These are phyloP conservation scores for Thymallus thymallus DNA, from an alignment of 2,113 vertebrate species.

Conservation along the genomic window DNA sequence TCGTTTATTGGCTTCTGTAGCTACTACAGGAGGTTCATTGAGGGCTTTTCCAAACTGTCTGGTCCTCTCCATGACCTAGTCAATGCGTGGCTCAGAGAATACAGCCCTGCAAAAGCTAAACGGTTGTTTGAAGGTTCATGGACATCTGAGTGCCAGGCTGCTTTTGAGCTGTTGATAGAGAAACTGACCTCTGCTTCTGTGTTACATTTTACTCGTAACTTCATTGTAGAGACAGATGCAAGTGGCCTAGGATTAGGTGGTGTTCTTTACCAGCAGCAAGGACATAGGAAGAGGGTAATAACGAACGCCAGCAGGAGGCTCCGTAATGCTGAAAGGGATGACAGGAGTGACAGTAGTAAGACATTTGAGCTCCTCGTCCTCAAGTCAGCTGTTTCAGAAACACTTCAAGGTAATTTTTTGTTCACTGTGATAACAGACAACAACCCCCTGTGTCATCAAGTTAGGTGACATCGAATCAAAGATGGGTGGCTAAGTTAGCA, in stretches of 20 bases:
- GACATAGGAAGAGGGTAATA: background rate
- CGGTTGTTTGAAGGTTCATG: background rate
- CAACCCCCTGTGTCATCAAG: slow-evolving; percentile 18
- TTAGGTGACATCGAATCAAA: slow-evolving; percentile 14
- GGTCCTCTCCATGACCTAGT: slow-evolving; percentile 28
- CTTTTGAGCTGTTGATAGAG: slow-evolving; percentile 14
- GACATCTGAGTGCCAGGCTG: slow-evolving; percentile 1
- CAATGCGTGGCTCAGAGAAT: background rate
- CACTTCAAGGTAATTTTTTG: slow-evolving; percentile 13
- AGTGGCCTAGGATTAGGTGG: slow-evolving; percentile 9
- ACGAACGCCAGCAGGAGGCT: slow-evolving; percentile 19
- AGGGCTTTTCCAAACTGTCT: slow-evolving; percentile 23
- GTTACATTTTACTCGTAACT: slow-evolving; percentile 8
- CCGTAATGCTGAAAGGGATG: slow-evolving; percentile 24
- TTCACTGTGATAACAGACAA: slow-evolving; percentile 20
- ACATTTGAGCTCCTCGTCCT: slow-evolving; percentile 23
- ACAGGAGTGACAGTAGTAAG: slow-evolving; percentile 25
- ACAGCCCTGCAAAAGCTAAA: background rate
- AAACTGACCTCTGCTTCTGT: slow-evolving; percentile 15
- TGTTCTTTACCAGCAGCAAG: slow-evolving; percentile 19
- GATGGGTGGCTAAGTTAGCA: slow-evolving; percentile 24
- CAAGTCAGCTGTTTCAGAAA: slow-evolving; percentile 14
- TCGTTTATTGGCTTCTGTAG: slow-evolving; percentile 34
- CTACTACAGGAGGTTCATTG: slow-evolving; percentile 31
- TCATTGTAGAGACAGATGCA: slow-evolving; percentile 21